phyloP scores from a whole-genome alignment of 1,140 invertebrate species.

The Orius insidiosus region DNA sequence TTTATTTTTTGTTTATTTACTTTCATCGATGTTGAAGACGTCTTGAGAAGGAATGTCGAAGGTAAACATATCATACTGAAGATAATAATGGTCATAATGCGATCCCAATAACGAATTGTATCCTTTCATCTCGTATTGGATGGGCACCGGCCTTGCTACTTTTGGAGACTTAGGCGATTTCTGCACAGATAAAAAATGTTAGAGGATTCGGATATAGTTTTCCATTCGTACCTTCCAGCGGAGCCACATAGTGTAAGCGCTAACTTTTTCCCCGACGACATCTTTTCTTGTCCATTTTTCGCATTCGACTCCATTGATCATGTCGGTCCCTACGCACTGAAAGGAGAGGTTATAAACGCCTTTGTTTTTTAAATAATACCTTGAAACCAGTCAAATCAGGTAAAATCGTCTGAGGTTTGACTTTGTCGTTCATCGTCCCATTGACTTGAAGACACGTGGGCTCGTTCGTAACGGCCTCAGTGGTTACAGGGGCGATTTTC shows the following conservation, averaged over 20 bases:
- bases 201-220: constrained; percentile 1
- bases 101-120: constrained; percentile 81
- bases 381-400: constrained; percentile 64
- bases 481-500: constrained; percentile 76
- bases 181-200: too few relatives aligned
- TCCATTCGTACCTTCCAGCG: constrained; percentile 37
- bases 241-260: constrained; percentile 75
- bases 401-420: constrained; percentile 58
- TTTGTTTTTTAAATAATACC: constrained; percentile 28
- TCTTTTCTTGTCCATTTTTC: constrained; percentile 58
- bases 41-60: neutral
- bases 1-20: constrained; percentile 28
- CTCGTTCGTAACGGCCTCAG: constrained; percentile 47
- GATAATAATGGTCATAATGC: constrained; percentile 89
- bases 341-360: constrained; percentile 14
- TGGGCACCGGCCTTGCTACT: constrained; percentile 32
- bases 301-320: constrained; percentile 40
- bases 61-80: constrained; percentile 47
- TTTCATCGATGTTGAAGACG: constrained; percentile 26
- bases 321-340: constrained; percentile 37
- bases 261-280: constrained; percentile 56
- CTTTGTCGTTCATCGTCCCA: constrained; percentile 41
- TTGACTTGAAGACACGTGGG: constrained; percentile 71
- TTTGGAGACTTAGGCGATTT: constrained; percentile 12
- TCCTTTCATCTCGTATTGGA: constrained; percentile 82